Base-by-base conservation (phyloP, 2,113 vertebrate species). In the Chaetops frenatus region DNA sequence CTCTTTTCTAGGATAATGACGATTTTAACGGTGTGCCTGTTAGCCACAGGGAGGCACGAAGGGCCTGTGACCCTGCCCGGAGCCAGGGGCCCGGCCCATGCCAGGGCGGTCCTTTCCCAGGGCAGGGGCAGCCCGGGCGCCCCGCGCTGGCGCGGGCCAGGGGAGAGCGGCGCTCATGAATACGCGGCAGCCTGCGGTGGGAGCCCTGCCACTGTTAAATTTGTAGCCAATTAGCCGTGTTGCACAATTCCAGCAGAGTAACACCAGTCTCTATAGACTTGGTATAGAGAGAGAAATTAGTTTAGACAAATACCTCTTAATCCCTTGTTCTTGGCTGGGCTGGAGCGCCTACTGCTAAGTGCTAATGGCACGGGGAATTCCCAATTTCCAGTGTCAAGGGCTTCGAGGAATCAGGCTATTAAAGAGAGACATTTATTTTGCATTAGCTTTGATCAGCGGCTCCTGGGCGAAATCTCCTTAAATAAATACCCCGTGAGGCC, bases 241-340 rank as follows among this genome's bases (percentile, higher is more conserved):
- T 98, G 97, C 96, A 98, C 97, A 98, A 98, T 98, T 97, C 97
- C 95, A 90, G 97, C 98, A 97, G 98, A 97, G 97, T 97, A 98
- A 98, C 98, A 95, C 97, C 94, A 97, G 97, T 97, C 97, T 98
- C 98, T 97, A 97, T 97, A 98, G 97, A 98, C 92, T 62, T 4
- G 25, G 95, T 97, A 98, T 96, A 98, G 91, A 97, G 97, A 94
- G 96, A 97, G 97, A 98, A 98, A 98, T 98, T 98, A 98, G 98
- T 98, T 97, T 94, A 98, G 98, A 98, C 97, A 98, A 98, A 98
- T 97, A 97, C 98, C 98, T 96, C 97, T 98, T 98, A 98, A 98
- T 98, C 98, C 97, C 96, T 96, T 45, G 96, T 94, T 98, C 97
- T 98, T 98, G 98, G 98, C 98, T 27, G 88, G 97, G 90, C 83